Conservation (phyloP, 2,888 invertebrate species). For the Trichopoda pennipes region DNA sequence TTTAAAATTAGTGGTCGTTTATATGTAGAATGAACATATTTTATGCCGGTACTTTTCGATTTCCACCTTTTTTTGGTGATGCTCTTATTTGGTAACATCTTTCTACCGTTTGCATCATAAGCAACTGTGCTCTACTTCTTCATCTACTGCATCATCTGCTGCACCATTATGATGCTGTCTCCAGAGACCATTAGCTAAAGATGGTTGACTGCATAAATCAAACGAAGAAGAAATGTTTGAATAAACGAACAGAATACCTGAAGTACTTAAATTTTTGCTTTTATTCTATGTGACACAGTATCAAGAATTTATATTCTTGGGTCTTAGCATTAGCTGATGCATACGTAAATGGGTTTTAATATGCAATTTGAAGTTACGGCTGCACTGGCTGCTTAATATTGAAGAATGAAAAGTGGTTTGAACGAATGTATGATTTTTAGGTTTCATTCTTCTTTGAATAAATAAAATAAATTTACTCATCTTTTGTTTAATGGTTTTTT, state of each 20-base stretch:
- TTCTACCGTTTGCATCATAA: constrained; percentile 17
- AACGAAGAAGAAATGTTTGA: constrained; percentile 41
- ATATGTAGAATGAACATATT: constrained; percentile 32
- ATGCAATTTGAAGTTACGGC: constrained; percentile 50
- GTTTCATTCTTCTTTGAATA: neutral
- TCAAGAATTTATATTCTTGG: constrained; percentile 16
- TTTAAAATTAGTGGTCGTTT: constrained; percentile 28
- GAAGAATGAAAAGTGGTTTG: neutral
- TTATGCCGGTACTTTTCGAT: constrained; percentile 43
- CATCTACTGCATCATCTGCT: constrained; percentile 17
- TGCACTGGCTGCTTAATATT: constrained; percentile 21
- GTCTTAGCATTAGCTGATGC: constrained; percentile 16
- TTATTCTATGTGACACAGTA: constrained; percentile 50
- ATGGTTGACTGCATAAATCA: constrained; percentile 67
- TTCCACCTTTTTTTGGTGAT: neutral
- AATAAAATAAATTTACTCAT: neutral
- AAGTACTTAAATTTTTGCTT: constrained; percentile 56
- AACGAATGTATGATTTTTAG: constrained; percentile 4
- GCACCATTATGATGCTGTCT: constrained; percentile 48
- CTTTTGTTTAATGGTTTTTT: neutral
- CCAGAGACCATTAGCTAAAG: constrained; percentile 66
- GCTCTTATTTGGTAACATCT: constrained; percentile 8
- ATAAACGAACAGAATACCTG: constrained; percentile 48
- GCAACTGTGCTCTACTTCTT: constrained; percentile 21
- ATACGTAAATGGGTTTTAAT: constrained; percentile 54